Conservation (phyloP, 2,888 invertebrate species). For the Argyresthia albistria region DNA sequence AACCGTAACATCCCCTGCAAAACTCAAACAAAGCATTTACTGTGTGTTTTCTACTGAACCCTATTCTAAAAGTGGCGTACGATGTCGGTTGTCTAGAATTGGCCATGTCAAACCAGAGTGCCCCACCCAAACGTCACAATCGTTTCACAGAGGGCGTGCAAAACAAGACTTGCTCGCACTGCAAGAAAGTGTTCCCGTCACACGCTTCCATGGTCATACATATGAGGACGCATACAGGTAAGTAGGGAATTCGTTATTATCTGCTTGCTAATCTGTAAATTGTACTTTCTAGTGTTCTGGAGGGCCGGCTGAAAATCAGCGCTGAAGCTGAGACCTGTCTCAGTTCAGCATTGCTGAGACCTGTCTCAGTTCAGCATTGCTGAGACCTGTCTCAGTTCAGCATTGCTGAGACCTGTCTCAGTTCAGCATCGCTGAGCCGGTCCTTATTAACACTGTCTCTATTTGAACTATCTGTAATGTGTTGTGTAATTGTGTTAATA, state of each 20-base stretch:
- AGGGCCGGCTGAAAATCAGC: no score
- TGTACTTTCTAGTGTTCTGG: no score
- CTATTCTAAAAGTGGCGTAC: constrained; percentile 48
- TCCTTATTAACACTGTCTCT: no score
- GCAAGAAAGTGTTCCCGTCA: constrained; percentile 83
- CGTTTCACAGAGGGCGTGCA: constrained; percentile 71
- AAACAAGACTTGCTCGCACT: constrained; percentile 76
- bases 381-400: no score
- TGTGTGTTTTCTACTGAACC: constrained; percentile 13
- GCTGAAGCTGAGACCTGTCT: no score
- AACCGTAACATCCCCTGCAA: background rate
- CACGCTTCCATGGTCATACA: constrained; percentile 86
- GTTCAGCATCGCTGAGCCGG: no score
- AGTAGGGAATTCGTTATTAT: constrained; percentile 10
- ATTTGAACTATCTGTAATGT: no score
- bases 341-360: no score
- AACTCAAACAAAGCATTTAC: constrained; percentile 17
- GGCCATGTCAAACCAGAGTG: constrained; percentile 82
- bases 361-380: no score
- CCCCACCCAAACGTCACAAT: constrained; percentile 75
- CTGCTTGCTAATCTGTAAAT: no score
- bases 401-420: no score
- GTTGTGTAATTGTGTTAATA: no score
- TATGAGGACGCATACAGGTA: constrained; percentile 80
- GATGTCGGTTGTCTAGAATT: constrained; percentile 77